Evolutionary conservation across 2,888 invertebrate genomes (phyloP).

Genomic region (Dryococelus australis): DNA sequence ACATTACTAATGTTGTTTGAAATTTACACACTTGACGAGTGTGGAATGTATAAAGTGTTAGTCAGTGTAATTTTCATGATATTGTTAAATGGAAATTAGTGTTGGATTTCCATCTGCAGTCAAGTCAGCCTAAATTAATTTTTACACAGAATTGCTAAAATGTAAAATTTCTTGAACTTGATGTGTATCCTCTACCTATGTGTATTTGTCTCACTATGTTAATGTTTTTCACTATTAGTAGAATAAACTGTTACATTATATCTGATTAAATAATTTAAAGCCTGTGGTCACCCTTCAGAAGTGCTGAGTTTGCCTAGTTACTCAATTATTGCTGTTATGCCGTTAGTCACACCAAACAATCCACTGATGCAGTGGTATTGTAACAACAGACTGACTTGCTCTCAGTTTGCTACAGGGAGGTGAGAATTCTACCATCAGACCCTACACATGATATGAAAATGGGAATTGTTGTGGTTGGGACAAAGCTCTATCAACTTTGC

Average conservation of each 20-base stretch:
- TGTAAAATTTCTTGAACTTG: background rate
- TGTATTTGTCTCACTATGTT: slow-evolving; percentile 1
- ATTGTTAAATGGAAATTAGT: background rate
- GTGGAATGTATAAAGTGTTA: background rate
- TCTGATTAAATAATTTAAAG: background rate
- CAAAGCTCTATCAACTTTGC: too few relatives aligned
- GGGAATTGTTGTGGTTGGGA: too few relatives aligned
- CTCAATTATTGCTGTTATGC: background rate
- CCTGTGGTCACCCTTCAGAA: background rate
- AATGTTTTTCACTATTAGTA: slow-evolving; percentile 16
- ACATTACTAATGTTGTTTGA: background rate
- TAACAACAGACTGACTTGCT: too few relatives aligned
- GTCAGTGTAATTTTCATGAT: background rate
- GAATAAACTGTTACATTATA: slow-evolving; percentile 5
- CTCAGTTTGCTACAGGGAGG: too few relatives aligned
- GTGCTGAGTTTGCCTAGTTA: background rate
- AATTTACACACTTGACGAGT: background rate
- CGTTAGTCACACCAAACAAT: too few relatives aligned
- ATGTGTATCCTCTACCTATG: background rate
- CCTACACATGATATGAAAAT: too few relatives aligned
- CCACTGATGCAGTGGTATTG: too few relatives aligned
- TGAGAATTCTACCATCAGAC: too few relatives aligned
- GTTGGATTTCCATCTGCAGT: background rate
- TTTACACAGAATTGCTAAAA: background rate
- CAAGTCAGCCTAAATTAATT: background rate